phyloP scores from a whole-genome alignment of 1,140 invertebrate genomes.

The Drosophila subpulchrella region DNA sequence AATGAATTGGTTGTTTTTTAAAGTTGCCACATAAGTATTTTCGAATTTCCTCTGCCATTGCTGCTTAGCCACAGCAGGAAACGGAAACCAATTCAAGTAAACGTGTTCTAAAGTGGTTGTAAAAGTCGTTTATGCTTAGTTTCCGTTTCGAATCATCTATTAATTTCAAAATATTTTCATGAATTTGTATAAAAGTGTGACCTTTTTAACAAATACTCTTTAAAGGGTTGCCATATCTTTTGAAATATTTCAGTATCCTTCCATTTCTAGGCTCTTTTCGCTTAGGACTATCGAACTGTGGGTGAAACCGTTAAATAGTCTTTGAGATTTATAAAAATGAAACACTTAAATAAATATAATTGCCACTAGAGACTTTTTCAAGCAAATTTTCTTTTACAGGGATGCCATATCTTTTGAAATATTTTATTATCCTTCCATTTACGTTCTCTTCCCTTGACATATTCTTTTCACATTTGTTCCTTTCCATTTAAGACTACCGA shows the following conservation, averaged over 20 bases:
- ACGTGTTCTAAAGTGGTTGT: not conserved
- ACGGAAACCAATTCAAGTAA: not conserved
- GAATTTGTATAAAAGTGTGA: no score
- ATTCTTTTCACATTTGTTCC: not conserved
- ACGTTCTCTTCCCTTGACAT: not conserved
- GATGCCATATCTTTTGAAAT: not conserved
- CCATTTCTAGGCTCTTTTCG: no score
- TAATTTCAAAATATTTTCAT: no score
- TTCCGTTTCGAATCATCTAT: no score
- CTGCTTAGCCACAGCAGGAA: not conserved
- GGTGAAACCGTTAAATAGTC: no score
- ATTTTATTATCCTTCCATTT: not conserved
- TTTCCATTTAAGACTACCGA: not conserved
- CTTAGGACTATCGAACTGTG: not conserved
- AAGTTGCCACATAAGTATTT: slow-evolving; percentile 19
- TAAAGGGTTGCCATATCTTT: not conserved
- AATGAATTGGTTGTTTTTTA: not conserved
- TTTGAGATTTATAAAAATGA: no score
- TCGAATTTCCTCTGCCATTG: not conserved
- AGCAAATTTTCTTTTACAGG: no score
- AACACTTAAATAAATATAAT: no score
- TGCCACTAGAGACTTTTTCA: no score
- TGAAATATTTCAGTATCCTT: not conserved
- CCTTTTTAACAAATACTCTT: no score
- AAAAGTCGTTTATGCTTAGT: no score